Evolutionary conservation across 2,797 vertebrate genomes (phyloP).

Genomic region (Pangasius larnaudii): DNA sequence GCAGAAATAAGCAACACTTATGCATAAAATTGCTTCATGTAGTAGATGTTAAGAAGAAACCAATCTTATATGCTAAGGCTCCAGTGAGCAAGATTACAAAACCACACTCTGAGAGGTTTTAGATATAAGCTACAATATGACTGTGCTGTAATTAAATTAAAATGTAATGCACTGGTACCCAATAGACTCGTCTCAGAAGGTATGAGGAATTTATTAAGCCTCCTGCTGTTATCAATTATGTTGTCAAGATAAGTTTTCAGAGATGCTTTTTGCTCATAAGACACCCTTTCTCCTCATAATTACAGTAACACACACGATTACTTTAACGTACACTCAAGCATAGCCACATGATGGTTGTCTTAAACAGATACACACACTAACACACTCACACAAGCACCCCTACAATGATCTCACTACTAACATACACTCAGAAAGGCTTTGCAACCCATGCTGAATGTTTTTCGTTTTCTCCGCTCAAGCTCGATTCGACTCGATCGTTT

Average conservation of each 20-base stretch:
- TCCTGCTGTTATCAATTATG: slow-evolving; percentile 75
- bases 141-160: slow-evolving; percentile 72
- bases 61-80: background rate
- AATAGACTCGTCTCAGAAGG: slow-evolving; percentile 63
- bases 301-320: slow-evolving; percentile 25
- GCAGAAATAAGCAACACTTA: background rate
- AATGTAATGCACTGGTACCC: slow-evolving; percentile 63
- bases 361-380: background rate
- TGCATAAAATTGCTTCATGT: background rate
- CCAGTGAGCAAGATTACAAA: slow-evolving; percentile 1
- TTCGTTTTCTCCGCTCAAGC: slow-evolving; percentile 32
- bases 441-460: background rate
- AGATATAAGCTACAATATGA: slow-evolving; percentile 64
- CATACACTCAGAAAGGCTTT: background rate
- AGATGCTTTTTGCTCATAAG: slow-evolving; percentile 68
- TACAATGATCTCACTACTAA: too few species aligned
- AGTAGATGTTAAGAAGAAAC: background rate
- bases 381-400: background rate
- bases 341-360: background rate
- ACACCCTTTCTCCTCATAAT: slow-evolving; percentile 43
- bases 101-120: slow-evolving; percentile 39
- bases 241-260: slow-evolving; percentile 75
- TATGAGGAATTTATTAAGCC: slow-evolving; percentile 68
- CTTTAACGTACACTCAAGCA: background rate
- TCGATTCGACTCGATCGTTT: slow-evolving; percentile 73